Conservation (phyloP, 2,113 vertebrate species). For the Leucoraja erinaceus region DNA sequence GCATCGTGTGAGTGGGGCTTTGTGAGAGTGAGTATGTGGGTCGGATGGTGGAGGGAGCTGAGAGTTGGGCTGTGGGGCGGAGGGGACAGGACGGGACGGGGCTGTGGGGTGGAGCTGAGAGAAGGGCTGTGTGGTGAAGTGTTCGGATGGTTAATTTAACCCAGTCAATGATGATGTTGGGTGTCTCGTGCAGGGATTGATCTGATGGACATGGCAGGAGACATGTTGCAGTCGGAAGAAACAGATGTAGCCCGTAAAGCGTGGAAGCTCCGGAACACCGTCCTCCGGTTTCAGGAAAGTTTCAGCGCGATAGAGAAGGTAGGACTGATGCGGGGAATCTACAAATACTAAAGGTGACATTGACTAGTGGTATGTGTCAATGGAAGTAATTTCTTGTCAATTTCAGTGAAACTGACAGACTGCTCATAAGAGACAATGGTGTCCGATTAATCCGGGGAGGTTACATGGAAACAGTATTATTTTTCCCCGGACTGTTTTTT, state of each 20-base stretch:
- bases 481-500: no score
- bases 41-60: rapidly evolving
- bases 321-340: background rate
- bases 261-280: constrained; percentile 58
- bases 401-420: no score
- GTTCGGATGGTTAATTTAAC: background rate
- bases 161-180: background rate
- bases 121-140: background rate
- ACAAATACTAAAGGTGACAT: no score
- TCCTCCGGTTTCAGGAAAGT: constrained; percentile 66
- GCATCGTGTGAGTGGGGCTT: no score
- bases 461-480: no score
- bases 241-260: constrained; percentile 64
- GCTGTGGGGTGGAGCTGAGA: no score
- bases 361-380: no score
- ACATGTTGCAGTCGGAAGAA: constrained; percentile 54
- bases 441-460: no score
- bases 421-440: no score
- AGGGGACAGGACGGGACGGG: no score
- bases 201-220: constrained; percentile 62
- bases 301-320: constrained; percentile 80
- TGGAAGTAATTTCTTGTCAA: no score
- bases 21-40: no score
- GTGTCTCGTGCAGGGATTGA: constrained; percentile 62
- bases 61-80: background rate